Conservation (phyloP, 2,888 invertebrate species). For the Hyalella azteca region DNA sequence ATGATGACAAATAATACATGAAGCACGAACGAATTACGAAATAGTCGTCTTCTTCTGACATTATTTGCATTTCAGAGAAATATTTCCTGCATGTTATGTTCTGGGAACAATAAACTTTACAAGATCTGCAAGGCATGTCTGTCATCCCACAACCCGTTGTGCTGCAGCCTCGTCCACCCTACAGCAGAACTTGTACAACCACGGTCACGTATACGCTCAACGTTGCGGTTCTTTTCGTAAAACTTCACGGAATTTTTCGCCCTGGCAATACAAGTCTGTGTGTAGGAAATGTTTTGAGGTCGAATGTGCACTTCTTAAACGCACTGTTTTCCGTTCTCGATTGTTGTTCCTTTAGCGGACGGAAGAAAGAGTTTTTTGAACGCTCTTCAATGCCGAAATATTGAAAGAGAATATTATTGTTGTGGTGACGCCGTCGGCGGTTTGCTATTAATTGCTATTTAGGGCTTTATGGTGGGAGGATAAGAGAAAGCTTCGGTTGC, state of each 20-base stretch:
- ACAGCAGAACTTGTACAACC: no score
- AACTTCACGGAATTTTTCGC: background rate
- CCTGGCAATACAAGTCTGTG: background rate
- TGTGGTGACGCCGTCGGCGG: background rate
- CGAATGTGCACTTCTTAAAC: background rate
- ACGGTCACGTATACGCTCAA: no score
- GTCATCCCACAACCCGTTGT: no score
- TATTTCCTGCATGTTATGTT: no score
- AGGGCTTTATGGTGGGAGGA: background rate
- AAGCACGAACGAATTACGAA: no score
- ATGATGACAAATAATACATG: no score
- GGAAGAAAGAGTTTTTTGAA: background rate
- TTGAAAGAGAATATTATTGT: background rate
- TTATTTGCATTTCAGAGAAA: no score
- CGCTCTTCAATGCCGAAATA: background rate
- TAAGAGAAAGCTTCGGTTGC: background rate
- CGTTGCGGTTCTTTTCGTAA: no score
- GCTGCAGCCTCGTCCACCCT: no score
- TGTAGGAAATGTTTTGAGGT: constrained; percentile 11
- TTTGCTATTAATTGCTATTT: background rate
- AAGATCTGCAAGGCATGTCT: no score
- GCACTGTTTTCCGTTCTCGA: constrained; percentile 10
- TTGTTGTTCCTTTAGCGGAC: constrained; percentile 1
- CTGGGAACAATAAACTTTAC: no score
- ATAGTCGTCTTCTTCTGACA: no score